Evolutionary conservation across 2,113 vertebrate genomes (phyloP).

Genomic region (Gulo gulo): DNA sequence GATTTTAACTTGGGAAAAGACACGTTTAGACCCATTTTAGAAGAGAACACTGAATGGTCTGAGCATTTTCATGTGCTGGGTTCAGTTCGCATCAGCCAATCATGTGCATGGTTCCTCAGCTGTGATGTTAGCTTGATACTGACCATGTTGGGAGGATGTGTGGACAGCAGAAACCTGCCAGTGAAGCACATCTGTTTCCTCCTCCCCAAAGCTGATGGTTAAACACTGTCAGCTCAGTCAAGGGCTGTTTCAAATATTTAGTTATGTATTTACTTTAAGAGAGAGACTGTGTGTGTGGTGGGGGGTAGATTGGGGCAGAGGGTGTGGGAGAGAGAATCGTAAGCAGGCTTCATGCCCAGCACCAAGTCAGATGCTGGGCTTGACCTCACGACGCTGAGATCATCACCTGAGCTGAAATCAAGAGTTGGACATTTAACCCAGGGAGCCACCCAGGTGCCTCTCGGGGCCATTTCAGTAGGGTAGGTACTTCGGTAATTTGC

Average conservation of each 20-base stretch:
- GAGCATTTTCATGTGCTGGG: too few relatives aligned
- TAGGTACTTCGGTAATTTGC: neutral
- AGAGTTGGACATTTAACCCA: neutral
- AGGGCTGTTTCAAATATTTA: neutral
- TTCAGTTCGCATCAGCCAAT: fast-evolving
- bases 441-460: neutral
- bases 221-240: neutral
- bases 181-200: neutral
- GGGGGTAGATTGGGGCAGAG: neutral
- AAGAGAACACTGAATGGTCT: neutral
- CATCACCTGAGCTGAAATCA: neutral
- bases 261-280: neutral
- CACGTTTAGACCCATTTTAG: neutral
- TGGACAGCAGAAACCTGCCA: neutral
- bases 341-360: neutral
- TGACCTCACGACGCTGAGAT: neutral
- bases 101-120: neutral
- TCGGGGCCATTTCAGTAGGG: neutral
- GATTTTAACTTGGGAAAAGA: neutral
- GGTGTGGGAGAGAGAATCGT: neutral
- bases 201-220: neutral
- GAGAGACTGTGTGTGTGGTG: neutral
- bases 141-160: fast-evolving
- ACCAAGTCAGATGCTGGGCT: neutral
- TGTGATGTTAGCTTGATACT: neutral